Evolutionary conservation across 2,888 invertebrate genomes (phyloP), one percentile per base, ranked within the genome.

Genomic region (Rapana venosa): DNA sequence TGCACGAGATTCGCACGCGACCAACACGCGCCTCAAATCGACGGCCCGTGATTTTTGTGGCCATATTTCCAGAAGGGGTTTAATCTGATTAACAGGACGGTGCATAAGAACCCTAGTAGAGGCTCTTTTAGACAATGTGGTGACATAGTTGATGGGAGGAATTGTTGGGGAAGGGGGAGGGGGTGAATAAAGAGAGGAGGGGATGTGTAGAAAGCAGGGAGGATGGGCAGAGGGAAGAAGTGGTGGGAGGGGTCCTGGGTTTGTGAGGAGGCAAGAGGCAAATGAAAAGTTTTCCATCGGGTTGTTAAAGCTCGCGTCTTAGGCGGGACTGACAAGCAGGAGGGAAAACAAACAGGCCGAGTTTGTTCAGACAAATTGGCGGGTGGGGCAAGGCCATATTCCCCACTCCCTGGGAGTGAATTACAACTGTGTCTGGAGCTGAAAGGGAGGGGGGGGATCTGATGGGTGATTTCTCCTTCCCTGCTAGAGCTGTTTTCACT

Each of bases 351-450:
- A 89, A 89, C 84, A 89, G 56, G 89, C 32, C 13, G 30, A 89
- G 89, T 89, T 89, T 89, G 85, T 89, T 89, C 89, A 83, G 84
- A 61, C 89, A 84, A 89, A 89, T 89, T 89, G 89, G 84, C 74
- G 74, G 89, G 70, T 74, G 74, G 74, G 36, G 13, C 85, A 36
- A 74, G 66, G 89, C 85, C 85, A 85, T 89, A 85, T 85, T 88
- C 83, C 35, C 56, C 66, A n/a, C 58, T 58, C 35, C 56, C 81
- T 20, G 81, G 30, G 83, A 35, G n/a, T 47, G 81, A 88, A 70
- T 88, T 83, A 88, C 66, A 15, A n/a, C 70, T 85, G 36, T 32
- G 70, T n/a, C 66, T 85, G 8, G 17, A 20, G 70, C 8, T 22
- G 61, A 70, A 26, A 36, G 84, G 8, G 4, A 13, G n/a, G 70